Conservation (phyloP, 2,888 invertebrate genomes). For the Callinectes sapidus region DNA sequence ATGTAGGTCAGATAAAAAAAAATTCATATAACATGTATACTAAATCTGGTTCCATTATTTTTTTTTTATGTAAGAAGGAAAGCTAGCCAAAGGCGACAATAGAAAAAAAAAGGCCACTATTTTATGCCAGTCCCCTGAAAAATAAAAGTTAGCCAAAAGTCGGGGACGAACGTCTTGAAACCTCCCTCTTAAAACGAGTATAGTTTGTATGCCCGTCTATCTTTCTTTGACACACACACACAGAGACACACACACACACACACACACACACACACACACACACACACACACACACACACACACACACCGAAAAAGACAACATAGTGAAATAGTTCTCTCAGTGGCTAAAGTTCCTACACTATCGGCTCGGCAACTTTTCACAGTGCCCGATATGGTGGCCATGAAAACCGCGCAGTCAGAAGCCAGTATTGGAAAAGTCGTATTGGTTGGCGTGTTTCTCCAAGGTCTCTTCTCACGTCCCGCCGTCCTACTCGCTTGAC, state of each 20-base stretch:
- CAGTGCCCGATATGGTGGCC: background rate
- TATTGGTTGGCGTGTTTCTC: background rate
- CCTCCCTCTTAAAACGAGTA: too few relatives aligned
- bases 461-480: background rate
- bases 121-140: too few relatives aligned
- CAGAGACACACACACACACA: background rate
- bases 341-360: background rate
- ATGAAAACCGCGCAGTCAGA: slow-evolving; percentile 9
- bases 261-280: background rate
- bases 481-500: background rate
- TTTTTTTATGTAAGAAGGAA: too few relatives aligned
- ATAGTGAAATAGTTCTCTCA: slow-evolving; percentile 6
- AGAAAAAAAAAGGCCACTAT: too few relatives aligned
- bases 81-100: too few relatives aligned
- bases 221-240: background rate
- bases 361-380: slow-evolving; percentile 25
- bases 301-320: background rate
- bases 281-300: background rate
- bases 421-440: slow-evolving; percentile 14
- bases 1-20: background rate
- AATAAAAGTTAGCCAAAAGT: too few relatives aligned
- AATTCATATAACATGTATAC: too few relatives aligned
- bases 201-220: background rate
- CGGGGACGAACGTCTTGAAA: too few relatives aligned
- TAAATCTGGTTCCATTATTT: background rate